Percentiles rank a stretch among this genome's conserved stretches.
Evolutionary conservation across 2,113 vertebrate genomes (phyloP).

Genomic region (Nyctibius bracteatus): DNA sequence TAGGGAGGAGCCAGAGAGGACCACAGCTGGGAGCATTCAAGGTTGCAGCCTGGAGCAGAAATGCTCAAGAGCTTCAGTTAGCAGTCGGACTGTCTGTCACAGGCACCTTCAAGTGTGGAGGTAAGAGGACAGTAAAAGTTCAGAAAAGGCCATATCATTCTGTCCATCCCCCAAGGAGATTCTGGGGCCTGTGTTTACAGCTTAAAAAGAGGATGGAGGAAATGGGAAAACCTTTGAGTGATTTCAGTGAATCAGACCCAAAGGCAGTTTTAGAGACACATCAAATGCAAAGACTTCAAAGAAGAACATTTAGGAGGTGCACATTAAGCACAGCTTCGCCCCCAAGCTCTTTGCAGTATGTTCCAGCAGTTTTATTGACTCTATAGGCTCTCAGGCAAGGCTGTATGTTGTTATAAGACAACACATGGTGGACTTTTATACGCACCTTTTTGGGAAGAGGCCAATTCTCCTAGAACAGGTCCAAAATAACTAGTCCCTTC

Average conservation of each 20-base stretch:
- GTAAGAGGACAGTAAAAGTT: background rate
- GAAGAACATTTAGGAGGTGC: background rate
- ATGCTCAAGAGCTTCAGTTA: background rate
- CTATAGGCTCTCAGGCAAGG: background rate
- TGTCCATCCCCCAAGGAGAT: background rate
- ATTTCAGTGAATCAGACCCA: background rate
- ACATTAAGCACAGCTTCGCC: background rate
- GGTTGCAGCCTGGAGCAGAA: background rate
- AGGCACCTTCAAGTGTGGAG: background rate
- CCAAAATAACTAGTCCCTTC: background rate
- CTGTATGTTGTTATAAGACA: background rate
- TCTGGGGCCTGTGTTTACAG: background rate
- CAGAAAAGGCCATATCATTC: background rate
- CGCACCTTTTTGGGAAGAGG: background rate
- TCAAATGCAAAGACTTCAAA: constrained; percentile 24
- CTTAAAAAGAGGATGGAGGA: constrained; percentile 1
- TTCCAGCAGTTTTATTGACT: background rate
- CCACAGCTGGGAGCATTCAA: background rate
- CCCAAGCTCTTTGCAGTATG: background rate
- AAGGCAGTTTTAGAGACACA: background rate
- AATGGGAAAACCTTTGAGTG: constrained; percentile 27
- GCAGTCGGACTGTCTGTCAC: background rate
- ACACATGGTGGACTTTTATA: background rate
- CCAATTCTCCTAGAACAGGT: background rate
- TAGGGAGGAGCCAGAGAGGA: background rate